Percentiles rank a stretch among this genome's conserved stretches.
Conservation (phyloP, 2,113 vertebrate species). For the Gopherus evgoodei region DNA sequence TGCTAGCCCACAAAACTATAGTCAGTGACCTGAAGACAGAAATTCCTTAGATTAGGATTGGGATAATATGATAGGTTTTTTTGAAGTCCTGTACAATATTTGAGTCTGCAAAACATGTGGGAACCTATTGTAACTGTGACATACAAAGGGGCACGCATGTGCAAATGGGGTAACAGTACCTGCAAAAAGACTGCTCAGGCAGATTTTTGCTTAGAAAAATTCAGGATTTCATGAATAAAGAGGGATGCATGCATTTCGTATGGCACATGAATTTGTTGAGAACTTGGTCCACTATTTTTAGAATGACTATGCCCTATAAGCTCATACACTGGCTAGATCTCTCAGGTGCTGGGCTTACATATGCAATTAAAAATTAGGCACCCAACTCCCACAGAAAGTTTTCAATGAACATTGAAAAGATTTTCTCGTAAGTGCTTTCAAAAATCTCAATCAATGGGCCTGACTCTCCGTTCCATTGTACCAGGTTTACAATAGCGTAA, state of each 20-base stretch:
- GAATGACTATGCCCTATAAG: neutral
- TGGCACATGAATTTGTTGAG: neutral
- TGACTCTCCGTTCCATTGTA: neutral
- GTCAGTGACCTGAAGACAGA: neutral
- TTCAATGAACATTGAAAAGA: neutral
- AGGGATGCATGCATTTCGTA: neutral
- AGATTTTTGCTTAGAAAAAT: neutral
- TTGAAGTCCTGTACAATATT: neutral
- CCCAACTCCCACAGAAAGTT: neutral
- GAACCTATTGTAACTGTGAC: neutral
- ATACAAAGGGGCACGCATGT: fast-evolving
- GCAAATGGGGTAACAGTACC: neutral
- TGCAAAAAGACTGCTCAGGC: fast-evolving
- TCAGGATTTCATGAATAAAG: neutral
- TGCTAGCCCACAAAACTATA: conserved; percentile 12
- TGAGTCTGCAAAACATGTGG: neutral
- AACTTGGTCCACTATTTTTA: neutral
- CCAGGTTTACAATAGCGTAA: neutral
- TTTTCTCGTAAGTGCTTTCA: neutral
- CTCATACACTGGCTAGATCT: neutral
- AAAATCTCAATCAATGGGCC: neutral
- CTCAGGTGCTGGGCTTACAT: neutral
- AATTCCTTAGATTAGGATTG: neutral
- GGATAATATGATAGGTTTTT: neutral
- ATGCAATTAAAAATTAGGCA: neutral